Conservation (phyloP, 2,888 invertebrate genomes). For the Aporophyla lueneburgensis region DNA sequence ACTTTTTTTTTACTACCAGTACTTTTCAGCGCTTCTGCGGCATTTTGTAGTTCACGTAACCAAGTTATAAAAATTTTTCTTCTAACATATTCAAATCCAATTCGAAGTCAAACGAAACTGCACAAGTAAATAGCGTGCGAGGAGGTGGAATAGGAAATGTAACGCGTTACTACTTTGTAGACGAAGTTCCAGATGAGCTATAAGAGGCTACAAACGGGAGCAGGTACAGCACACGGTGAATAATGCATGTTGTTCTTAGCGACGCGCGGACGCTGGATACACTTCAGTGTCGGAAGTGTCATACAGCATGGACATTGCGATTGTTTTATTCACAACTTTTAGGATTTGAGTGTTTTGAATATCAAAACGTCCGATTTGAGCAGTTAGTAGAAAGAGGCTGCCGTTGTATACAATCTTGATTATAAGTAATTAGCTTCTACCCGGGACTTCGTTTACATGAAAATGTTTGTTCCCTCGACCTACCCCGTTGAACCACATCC, state of each 20-base stretch:
- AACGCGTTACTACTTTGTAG: slow-evolving; percentile 58
- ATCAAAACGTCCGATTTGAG: background rate
- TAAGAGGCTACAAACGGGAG: slow-evolving; percentile 36
- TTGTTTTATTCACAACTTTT: slow-evolving; percentile 19
- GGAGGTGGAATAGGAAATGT: too few relatives aligned
- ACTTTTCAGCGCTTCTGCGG: background rate
- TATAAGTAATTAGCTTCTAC: too few relatives aligned
- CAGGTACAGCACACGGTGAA: slow-evolving; percentile 64
- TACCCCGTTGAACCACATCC: too few relatives aligned
- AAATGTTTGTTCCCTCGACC: too few relatives aligned
- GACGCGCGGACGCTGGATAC: slow-evolving; percentile 50
- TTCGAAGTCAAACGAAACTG: slow-evolving; percentile 22
- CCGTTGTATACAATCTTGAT: background rate
- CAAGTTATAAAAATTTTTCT: background rate
- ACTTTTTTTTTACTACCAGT: too few relatives aligned
- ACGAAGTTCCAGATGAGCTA: slow-evolving; percentile 12
- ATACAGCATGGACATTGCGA: background rate
- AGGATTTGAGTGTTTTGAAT: slow-evolving; percentile 7
- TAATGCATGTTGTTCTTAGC: slow-evolving; percentile 68
- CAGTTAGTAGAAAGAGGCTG: background rate
- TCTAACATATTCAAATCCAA: slow-evolving; percentile 23
- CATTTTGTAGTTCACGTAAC: background rate
- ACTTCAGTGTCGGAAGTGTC: slow-evolving; percentile 33
- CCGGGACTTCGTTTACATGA: too few relatives aligned
- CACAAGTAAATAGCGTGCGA: background rate